phyloP scores from a whole-genome alignment of 2,113 vertebrate species.

The Cryptomyrus ogoouensis region DNA sequence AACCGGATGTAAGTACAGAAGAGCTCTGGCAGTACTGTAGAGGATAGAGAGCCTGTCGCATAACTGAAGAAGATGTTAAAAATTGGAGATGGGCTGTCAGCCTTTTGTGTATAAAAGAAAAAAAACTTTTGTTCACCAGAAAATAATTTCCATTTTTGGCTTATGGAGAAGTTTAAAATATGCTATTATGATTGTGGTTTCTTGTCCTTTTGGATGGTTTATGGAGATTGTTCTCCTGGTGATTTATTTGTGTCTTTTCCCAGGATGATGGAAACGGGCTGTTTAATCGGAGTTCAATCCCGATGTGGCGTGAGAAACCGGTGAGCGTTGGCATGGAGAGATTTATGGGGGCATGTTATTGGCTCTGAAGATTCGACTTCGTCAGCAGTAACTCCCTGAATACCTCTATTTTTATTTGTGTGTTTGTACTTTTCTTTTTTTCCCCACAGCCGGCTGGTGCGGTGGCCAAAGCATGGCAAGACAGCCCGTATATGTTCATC shows the following conservation, averaged over 20 bases:
- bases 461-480: constrained; percentile 79
- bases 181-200: neutral
- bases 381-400: neutral
- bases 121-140: neutral
- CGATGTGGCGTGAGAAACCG: constrained; percentile 50
- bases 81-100: neutral
- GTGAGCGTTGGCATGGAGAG: constrained; percentile 37
- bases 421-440: neutral
- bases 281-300: constrained; percentile 43
- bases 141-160: neutral
- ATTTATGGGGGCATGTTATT: neutral
- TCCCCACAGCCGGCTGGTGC: constrained; percentile 62
- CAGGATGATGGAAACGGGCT: constrained; percentile 40
- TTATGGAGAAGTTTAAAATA: neutral
- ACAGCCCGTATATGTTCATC: constrained; percentile 90
- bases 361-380: neutral
- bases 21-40: neutral
- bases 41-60: neutral
- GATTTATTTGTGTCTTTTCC: neutral
- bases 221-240: neutral
- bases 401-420: neutral
- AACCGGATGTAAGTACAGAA: constrained; percentile 44
- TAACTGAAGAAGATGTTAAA: neutral
- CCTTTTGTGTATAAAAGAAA: neutral
- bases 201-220: neutral